Evolutionary conservation across 2,113 vertebrate genomes (phyloP).

Genomic region (Capreolus pygargus): DNA sequence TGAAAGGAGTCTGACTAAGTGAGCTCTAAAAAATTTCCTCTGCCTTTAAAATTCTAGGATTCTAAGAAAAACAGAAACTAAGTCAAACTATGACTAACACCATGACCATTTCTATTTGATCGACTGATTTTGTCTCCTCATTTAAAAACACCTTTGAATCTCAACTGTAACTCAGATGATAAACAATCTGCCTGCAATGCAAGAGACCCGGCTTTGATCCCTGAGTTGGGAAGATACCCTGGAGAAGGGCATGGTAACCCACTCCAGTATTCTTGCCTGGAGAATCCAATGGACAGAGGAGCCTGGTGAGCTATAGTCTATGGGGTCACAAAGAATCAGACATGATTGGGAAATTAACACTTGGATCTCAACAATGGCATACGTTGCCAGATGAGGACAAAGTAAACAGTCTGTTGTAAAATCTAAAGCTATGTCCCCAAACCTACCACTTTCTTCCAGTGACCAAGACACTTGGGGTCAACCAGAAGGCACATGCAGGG

Average conservation of each 20-base stretch:
- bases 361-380: background rate
- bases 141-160: background rate
- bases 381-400: background rate
- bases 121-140: background rate
- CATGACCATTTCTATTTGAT: background rate
- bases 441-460: background rate
- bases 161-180: background rate
- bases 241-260: background rate
- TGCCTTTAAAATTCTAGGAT: background rate
- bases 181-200: background rate
- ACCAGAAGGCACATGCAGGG: background rate
- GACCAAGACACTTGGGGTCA: background rate
- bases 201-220: background rate
- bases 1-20: background rate
- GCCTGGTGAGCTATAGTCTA: background rate
- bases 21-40: background rate
- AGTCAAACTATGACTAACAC: slow-evolving; percentile 1
- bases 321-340: background rate
- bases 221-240: background rate
- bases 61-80: slow-evolving; percentile 13
- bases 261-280: background rate
- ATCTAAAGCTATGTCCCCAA: background rate
- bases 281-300: background rate
- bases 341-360: background rate
- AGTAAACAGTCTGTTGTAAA: background rate